A percentile compares a stretch with the other conserved stretches of the same genome.
Evolutionary conservation across 2,113 vertebrate species (phyloP).

Genomic region (Psittacula cyanocephala): DNA sequence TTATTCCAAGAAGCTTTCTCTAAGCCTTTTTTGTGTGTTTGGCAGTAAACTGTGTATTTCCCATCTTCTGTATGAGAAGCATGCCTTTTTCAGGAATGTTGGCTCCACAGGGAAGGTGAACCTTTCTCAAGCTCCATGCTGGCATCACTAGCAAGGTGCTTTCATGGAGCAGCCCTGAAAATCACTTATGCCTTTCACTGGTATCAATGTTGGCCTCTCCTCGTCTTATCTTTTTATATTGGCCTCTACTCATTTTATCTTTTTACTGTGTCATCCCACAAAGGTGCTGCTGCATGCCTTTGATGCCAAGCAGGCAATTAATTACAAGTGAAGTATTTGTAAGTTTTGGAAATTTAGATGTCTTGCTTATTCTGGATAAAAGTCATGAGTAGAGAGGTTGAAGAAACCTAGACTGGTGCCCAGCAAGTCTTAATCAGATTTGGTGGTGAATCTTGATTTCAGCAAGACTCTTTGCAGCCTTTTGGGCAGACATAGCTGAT

Average conservation of each 20-base stretch:
- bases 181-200: neutral
- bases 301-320: neutral
- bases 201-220: neutral
- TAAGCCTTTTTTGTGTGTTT: neutral
- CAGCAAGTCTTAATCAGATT: neutral
- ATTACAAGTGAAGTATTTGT: neutral
- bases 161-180: neutral
- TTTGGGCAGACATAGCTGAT: accelerated
- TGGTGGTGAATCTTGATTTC: neutral
- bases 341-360: neutral
- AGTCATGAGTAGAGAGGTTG: neutral
- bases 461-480: neutral
- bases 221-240: neutral
- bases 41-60: neutral
- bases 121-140: neutral
- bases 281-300: neutral
- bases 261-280: neutral
- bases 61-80: neutral
- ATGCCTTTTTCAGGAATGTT: neutral
- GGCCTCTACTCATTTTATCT: neutral
- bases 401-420: neutral
- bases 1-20: neutral
- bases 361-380: neutral
- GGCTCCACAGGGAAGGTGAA: neutral
- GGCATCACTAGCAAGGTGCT: neutral